Base-by-base conservation (phyloP, 2,113 vertebrate genomes). In the Carlito syrichta region DNA sequence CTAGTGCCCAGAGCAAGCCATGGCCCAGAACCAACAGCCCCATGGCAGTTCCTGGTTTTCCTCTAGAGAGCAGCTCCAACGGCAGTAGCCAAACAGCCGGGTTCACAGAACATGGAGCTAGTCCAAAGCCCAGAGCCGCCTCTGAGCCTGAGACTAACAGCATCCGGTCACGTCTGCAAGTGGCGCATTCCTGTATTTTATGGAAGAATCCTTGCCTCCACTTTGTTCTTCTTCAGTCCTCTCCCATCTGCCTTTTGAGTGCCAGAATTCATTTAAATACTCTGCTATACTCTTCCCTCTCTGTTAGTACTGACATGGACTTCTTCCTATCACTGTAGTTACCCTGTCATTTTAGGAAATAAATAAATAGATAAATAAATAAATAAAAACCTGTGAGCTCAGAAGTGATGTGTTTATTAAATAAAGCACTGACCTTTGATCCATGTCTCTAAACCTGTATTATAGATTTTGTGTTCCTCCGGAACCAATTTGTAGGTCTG, bases 381-480 rank as follows among this genome's bases (percentile, higher is more conserved):
- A 38, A n/a, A n/a, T n/a, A n/a, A n/a, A n/a, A 62, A 81, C 25
- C 22, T 77, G 25, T 62, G 52, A 40, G 30, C 56, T 95, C 69
- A 84, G 16, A 69, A 88, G 25, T 40, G 54, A 68, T 91, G 6
- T n/a, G 35, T 50, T 94, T 88, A 94, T 91, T 90, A 95, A 89
- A 32, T 95, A 92, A 91, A 81, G 17, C 19, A 17, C 56, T 83
- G 30, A 89, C 30, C 76, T 87, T 16, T 92, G 52, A n/a, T 23
- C 60, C 32, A 71, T 91, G 76, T 96, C 45, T 90, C 45, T 92
- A 92, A 95, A 82, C 83, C 54, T 82, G 0, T 35, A 40, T 50
- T 52, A 40, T 5, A 86, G 66, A 32, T 82, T 83, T 96, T 3
- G 43, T 16, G 25, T 69, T 92, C 71, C 73, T 86, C 50, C 50